Base-by-base conservation (phyloP, 35 echinoderm and acorn worm genomes). In the Stichopus chloronotus region DNA sequence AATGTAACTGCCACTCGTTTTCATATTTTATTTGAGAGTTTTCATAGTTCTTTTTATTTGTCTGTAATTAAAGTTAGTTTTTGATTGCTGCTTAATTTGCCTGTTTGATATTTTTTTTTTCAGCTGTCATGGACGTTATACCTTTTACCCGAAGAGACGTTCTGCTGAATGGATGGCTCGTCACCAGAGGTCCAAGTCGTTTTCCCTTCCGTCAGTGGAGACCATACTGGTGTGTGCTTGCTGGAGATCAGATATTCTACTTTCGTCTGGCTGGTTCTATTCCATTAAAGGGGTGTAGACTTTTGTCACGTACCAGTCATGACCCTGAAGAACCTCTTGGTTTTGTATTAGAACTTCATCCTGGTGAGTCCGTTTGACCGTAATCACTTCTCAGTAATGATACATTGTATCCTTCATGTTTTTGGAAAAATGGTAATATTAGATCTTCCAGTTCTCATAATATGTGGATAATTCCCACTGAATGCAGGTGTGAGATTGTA, bases 251-350 rank as follows among this genome's bases (percentile, higher is more conserved):
- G 17, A 78, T 98, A 6, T 94, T 94, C 78, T 95, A 95, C 88
- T 98, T 98, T 85, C 93, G 94, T 59, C 92, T 96, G 80, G 91
- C 88, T 79, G 96, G 96, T 13, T 92, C 93, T 54, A 87, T 95
- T 53, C 94, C 96, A 4, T 88, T 98, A 52, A 93, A 98, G 53
- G 92, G 96, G 5, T 95, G 94, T 78, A 93, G 90, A 77, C 88
- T 98, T 79, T 81, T 82, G 17, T 95, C 96, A 6, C 85, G 96
- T 59, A 91, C 92, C 6, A 92, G 92, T 52, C 93, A 93, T 30
- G 83, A 98, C 12, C 88, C 94, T 0, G 96, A 98, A n/a, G 96
- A 98, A 60, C 96, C 96, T 8, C 87, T 94, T 9, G 96, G 96
- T 5, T 98, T 93, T 63, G 94, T 98, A 4, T 84, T 98, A 30